Percentiles rank a stretch among this genome's conserved stretches.
These are phyloP conservation scores for Hoplostethus atlanticus DNA, from an alignment of 2,797 vertebrate species.

Conservation along the genomic window DNA sequence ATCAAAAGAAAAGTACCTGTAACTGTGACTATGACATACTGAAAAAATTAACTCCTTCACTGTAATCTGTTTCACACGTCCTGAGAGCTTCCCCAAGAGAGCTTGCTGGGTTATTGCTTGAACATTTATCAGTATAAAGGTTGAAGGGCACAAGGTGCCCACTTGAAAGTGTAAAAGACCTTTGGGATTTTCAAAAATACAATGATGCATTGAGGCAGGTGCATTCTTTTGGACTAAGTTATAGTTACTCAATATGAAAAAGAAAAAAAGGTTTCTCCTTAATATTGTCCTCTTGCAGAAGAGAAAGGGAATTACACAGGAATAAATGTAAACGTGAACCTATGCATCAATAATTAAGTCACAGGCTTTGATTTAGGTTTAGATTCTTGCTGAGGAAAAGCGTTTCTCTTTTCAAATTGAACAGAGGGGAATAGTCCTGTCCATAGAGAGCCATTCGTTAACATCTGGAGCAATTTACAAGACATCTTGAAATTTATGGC, in stretches of 20 bases:
- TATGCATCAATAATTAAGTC: conserved; percentile 21
- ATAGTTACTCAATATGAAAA: neutral
- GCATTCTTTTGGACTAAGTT: neutral
- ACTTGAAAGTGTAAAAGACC: neutral
- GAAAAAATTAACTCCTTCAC: neutral
- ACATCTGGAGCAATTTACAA: conserved; percentile 52
- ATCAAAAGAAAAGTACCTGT: too few relatives aligned
- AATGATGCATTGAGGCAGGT: neutral
- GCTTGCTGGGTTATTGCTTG: conserved; percentile 32
- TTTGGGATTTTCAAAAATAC: neutral
- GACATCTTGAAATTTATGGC: conserved; percentile 33
- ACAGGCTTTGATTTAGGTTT: conserved; percentile 41
- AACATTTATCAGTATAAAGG: conserved; percentile 50
- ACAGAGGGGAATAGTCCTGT: conserved; percentile 21
- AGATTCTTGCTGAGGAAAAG: conserved; percentile 25
- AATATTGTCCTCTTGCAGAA: neutral
- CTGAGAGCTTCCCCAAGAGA: conserved; percentile 55
- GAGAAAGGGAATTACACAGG: neutral
- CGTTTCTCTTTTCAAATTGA: conserved; percentile 8
- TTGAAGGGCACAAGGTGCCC: conserved; percentile 38
- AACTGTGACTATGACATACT: too few relatives aligned
- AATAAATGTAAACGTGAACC: conserved; percentile 27
- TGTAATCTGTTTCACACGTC: conserved; percentile 7
- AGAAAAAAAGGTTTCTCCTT: too few relatives aligned
- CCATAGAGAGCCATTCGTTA: conserved; percentile 38